phyloP scores from a whole-genome alignment of 1,140 invertebrate species.

The Drosophila orosa region DNA sequence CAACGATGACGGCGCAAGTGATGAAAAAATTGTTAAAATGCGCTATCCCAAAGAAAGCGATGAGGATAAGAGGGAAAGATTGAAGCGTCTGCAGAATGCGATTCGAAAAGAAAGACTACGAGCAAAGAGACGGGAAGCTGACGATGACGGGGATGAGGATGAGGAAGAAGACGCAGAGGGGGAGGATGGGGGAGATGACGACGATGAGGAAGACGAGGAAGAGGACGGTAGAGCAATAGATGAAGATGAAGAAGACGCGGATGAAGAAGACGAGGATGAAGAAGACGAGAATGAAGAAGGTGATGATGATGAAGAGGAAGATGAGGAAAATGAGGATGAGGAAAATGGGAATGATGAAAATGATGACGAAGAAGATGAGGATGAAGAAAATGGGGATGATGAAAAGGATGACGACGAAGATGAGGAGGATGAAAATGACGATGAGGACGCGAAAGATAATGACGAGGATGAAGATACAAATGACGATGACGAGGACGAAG shows the following conservation, averaged over 20 bases:
- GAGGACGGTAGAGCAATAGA: slow-evolving; percentile 17
- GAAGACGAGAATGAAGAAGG: slow-evolving; percentile 22
- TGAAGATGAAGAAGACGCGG: slow-evolving; percentile 72
- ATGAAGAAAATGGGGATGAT: slow-evolving; percentile 23
- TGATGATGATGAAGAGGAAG: slow-evolving; percentile 72
- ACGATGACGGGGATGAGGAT: slow-evolving; percentile 56
- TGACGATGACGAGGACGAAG: slow-evolving; percentile 26
- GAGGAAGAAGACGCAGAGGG: slow-evolving; percentile 31
- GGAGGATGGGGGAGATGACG: slow-evolving; percentile 15
- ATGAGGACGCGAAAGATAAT: slow-evolving; percentile 80
- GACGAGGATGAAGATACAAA: slow-evolving; percentile 44
- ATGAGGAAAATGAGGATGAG: slow-evolving; percentile 80
- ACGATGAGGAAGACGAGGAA: slow-evolving; percentile 23
- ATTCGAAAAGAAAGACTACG: slow-evolving; percentile 84
- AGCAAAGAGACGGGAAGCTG: slow-evolving; percentile 37
- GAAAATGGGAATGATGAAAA: slow-evolving; percentile 60
- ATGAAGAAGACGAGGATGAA: slow-evolving; percentile 39
- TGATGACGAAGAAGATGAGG: slow-evolving; percentile 27
- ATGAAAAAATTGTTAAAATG: slow-evolving; percentile 84
- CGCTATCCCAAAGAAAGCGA: slow-evolving; percentile 84
- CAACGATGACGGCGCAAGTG: slow-evolving; percentile 85
- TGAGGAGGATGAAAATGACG: slow-evolving; percentile 16
- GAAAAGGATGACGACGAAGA: slow-evolving; percentile 19
- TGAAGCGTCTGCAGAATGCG: slow-evolving; percentile 67
- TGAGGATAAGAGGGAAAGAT: slow-evolving; percentile 65